Evolutionary conservation across 2,113 vertebrate genomes (phyloP).

Genomic region (Sardina pilchardus): DNA sequence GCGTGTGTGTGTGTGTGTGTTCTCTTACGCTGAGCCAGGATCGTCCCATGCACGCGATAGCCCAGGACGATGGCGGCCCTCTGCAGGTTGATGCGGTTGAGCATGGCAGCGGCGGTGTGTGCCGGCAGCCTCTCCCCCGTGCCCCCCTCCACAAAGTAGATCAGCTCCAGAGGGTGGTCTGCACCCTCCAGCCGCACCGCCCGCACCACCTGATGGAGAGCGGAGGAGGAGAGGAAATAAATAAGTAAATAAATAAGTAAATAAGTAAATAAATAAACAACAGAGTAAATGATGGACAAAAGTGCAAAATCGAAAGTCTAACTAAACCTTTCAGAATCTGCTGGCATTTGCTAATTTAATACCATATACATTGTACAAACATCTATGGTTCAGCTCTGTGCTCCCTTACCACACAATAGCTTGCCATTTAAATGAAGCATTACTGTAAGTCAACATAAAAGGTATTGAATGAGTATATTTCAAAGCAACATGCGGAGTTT

Average conservation of each 20-base stretch:
- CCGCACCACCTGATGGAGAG: slow-evolving; percentile 82
- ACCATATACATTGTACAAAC: too few relatives aligned
- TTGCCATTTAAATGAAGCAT: too few relatives aligned
- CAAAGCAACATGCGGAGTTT: too few relatives aligned
- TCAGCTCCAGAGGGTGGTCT: slow-evolving; percentile 83
- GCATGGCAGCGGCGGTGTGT: slow-evolving; percentile 77
- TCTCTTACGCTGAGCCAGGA: slow-evolving; percentile 84
- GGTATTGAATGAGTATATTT: too few relatives aligned
- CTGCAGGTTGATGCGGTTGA: slow-evolving; percentile 91
- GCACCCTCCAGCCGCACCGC: slow-evolving; percentile 78
- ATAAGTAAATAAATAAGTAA: neutral
- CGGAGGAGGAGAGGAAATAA: neutral
- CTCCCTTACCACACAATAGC: too few relatives aligned
- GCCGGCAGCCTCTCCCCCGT: slow-evolving; percentile 83
- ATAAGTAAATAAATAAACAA: neutral
- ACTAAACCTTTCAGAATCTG: too few relatives aligned
- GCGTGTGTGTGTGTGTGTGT: neutral
- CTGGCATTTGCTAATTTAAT: too few relatives aligned
- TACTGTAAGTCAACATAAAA: too few relatives aligned
- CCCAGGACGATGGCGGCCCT: slow-evolving; percentile 92
- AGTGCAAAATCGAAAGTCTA: too few relatives aligned
- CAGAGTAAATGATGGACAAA: too few relatives aligned
- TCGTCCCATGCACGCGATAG: slow-evolving; percentile 82
- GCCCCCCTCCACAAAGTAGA: slow-evolving; percentile 92
- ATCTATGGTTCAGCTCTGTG: too few relatives aligned